Conservation (phyloP, 2,113 vertebrate species). For the Condylura cristata region DNA sequence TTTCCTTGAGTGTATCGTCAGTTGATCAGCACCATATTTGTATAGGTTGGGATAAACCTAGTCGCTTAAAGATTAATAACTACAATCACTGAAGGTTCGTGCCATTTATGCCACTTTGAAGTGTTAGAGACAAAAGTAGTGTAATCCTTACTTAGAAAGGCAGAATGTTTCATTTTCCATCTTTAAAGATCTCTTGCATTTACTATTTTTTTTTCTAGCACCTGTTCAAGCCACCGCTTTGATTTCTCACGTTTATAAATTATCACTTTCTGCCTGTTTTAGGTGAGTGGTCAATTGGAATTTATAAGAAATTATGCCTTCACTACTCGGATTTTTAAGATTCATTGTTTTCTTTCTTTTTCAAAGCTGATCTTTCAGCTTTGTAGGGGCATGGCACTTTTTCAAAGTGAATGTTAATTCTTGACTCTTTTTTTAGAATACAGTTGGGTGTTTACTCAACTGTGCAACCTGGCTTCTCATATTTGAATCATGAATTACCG, state of each 20-base stretch:
- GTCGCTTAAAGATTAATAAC: background rate
- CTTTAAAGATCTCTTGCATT: conserved; percentile 13
- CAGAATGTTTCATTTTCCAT: background rate
- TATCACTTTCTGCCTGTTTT: background rate
- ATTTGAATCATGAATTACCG: conserved; percentile 65
- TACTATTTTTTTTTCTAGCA: background rate
- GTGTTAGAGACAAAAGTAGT: background rate
- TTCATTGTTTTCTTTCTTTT: background rate
- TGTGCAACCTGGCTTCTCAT: conserved; percentile 67
- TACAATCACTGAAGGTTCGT: background rate
- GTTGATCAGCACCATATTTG: background rate
- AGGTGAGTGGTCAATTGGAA: background rate
- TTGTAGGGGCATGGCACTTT: conserved; percentile 45
- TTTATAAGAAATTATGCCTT: conserved; percentile 27
- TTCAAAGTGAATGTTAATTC: conserved; percentile 53
- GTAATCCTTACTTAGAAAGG: background rate
- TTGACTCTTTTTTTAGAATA: conserved; percentile 50
- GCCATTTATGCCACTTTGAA: background rate
- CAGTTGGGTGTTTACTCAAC: conserved; percentile 67
- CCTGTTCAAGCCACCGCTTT: background rate
- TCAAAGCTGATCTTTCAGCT: background rate
- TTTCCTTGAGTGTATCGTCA: background rate
- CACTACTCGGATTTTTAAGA: conserved; percentile 38
- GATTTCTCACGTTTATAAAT: background rate
- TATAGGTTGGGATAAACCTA: background rate